A percentile compares a stretch with the other conserved stretches of the same genome.
Conservation (phyloP, 2,797 vertebrate species). For the Phataginus tricuspis region DNA sequence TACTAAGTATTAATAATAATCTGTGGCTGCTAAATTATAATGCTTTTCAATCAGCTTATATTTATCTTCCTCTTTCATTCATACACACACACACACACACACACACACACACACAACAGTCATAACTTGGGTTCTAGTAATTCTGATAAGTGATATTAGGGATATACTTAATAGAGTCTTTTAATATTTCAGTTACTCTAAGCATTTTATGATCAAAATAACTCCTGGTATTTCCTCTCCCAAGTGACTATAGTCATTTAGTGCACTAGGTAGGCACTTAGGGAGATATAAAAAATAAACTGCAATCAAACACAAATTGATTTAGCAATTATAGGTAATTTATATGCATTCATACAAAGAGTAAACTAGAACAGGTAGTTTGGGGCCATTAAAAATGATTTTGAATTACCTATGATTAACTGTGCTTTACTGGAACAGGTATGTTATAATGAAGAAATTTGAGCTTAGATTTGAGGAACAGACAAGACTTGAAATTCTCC, state of each 20-base stretch:
- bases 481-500: not conserved
- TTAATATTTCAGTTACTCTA: not conserved
- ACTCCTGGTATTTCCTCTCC: not conserved
- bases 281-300: not conserved
- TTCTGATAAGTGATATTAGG: not conserved
- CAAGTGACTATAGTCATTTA: not conserved
- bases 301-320: not conserved
- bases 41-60: not conserved
- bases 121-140: not conserved
- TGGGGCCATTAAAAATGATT: not conserved
- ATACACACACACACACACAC: not conserved
- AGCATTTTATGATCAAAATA: not conserved
- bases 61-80: not conserved
- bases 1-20: not conserved
- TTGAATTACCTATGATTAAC: no score
- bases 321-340: not conserved
- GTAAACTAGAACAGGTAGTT: not conserved
- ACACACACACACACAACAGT: not conserved
- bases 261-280: not conserved
- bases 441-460: not conserved
- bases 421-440: not conserved
- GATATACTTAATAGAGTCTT: not conserved
- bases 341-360: not conserved
- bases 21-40: not conserved
- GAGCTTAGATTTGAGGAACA: not conserved